Evolutionary conservation across 2,888 invertebrate species (phyloP), one percentile per base, ranked within the genome.

Genomic region (Choreutis nemorana): DNA sequence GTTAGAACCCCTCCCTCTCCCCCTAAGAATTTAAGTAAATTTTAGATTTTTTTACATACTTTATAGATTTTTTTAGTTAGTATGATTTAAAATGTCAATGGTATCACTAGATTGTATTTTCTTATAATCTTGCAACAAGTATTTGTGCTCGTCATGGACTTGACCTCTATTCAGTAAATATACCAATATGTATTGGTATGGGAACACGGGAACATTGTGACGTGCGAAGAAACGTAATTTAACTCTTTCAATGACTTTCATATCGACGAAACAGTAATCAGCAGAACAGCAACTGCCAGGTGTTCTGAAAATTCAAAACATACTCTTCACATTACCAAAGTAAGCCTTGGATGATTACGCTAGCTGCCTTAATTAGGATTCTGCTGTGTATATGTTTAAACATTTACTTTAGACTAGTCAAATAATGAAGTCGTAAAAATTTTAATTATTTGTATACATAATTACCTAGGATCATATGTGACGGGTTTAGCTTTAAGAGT

Each of bases 181-280:
- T 4, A 77, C 66, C 16, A 78, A 42, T 14, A 78, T 71, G 37
- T 73, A 78, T 39, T 78, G 78, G 41, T 78, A 78, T 0, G 78
- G 77, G 36, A 71, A 72, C 2, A 78, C 77, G 0, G 78, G 78
- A 2, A 78, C 77, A 32, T 73, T 65, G 47, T 77, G 77, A 8
- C 68, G 68, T 9, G 72, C 64, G 43, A 78, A 78, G 42, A 78
- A 78, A 2, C 65, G 53, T 5, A 78, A 53, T 34, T 75, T 77
- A 3, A 77, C 70, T 26, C 73, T 45, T 42, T 78, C 75, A 28
- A 78, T 77, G 15, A 77, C 64, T 39, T 75, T 77, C 73, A 78
- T 73, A 40, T 78, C 78, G 2, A 77, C 78, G 37, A 78, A 78
- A 40, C 77, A 77, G 37, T 77, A 77, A 39, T 77, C 75, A 0